Percentiles rank a stretch among this genome's conserved stretches.
Evolutionary conservation across 1,140 invertebrate genomes (phyloP).

Genomic region (Bursaphelenchus mucronatus): DNA sequence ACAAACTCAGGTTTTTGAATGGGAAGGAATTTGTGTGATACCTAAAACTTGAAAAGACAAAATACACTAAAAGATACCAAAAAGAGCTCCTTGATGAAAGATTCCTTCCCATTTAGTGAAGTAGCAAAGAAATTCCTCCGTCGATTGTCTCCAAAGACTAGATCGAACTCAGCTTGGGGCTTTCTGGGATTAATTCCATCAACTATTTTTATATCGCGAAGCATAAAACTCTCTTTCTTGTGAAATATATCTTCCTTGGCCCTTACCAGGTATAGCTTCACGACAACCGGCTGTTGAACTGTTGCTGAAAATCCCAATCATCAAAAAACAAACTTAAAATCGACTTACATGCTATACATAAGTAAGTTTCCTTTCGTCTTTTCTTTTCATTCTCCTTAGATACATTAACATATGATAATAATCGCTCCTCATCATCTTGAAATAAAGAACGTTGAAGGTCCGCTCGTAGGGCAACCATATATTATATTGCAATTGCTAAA

Average conservation of each 20-base stretch:
- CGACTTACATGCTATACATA: constrained; percentile 62
- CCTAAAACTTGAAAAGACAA: constrained; percentile 57
- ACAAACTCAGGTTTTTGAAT: constrained; percentile 74
- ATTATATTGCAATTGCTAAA: too few relatives aligned
- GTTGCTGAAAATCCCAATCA: constrained; percentile 32
- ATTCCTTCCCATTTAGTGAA: constrained; percentile 71
- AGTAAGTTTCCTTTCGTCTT: constrained; percentile 51
- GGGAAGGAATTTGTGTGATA: constrained; percentile 68
- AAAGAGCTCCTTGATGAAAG: constrained; percentile 67
- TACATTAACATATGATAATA: constrained; percentile 62
- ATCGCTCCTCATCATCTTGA: constrained; percentile 62
- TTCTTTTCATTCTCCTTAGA: constrained; percentile 62
- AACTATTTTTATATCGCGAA: constrained; percentile 40
- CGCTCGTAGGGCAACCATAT: constrained; percentile 47
- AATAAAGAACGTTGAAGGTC: constrained; percentile 63
- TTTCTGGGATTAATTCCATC: constrained; percentile 53
- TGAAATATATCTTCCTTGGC: constrained; percentile 30
- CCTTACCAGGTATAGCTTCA: constrained; percentile 39
- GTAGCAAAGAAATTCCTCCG: constrained; percentile 56
- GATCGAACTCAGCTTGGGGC: constrained; percentile 77
- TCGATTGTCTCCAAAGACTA: constrained; percentile 75
- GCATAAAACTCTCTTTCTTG: constrained; percentile 39
- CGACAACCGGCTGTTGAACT: constrained; percentile 36
- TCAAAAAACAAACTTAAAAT: constrained; percentile 12
- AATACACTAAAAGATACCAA: constrained; percentile 24